Evolutionary conservation across 2,797 vertebrate genomes (phyloP).

Genomic region (Amazona ochrocephala): DNA sequence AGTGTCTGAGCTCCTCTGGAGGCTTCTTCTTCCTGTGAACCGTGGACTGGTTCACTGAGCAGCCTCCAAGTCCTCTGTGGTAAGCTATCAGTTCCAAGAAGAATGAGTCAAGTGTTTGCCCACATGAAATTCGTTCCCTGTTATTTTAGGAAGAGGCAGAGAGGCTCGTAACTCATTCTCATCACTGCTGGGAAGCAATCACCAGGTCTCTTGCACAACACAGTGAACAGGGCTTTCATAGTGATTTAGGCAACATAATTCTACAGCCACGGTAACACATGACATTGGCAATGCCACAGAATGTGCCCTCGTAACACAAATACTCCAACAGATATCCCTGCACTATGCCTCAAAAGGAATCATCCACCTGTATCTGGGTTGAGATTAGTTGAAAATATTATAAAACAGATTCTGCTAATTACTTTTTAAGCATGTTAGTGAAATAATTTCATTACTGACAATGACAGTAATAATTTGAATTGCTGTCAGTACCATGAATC

Average conservation of each 20-base stretch:
- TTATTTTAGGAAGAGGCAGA: slow-evolving; percentile 70
- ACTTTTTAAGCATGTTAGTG: slow-evolving; percentile 7
- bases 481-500: not conserved
- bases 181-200: slow-evolving; percentile 63
- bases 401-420: not conserved
- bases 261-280: slow-evolving; percentile 48
- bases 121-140: slow-evolving; percentile 63
- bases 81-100: slow-evolving; percentile 69
- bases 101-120: slow-evolving; percentile 72
- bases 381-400: not conserved
- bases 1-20: slow-evolving; percentile 58
- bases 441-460: not conserved
- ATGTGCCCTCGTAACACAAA: not conserved
- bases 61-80: slow-evolving; percentile 69
- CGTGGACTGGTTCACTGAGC: slow-evolving; percentile 53
- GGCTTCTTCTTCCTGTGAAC: slow-evolving; percentile 69
- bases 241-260: slow-evolving; percentile 30
- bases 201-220: slow-evolving; percentile 62
- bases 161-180: slow-evolving; percentile 58
- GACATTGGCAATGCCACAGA: not conserved
- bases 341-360: not conserved
- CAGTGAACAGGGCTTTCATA: not conserved
- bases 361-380: not conserved
- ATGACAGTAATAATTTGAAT: not conserved
- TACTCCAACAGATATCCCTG: not conserved